Percentiles rank a stretch among this genome's conserved stretches.
Evolutionary conservation across 2,888 invertebrate genomes (phyloP).

Genomic region (Isoperla grammatica): DNA sequence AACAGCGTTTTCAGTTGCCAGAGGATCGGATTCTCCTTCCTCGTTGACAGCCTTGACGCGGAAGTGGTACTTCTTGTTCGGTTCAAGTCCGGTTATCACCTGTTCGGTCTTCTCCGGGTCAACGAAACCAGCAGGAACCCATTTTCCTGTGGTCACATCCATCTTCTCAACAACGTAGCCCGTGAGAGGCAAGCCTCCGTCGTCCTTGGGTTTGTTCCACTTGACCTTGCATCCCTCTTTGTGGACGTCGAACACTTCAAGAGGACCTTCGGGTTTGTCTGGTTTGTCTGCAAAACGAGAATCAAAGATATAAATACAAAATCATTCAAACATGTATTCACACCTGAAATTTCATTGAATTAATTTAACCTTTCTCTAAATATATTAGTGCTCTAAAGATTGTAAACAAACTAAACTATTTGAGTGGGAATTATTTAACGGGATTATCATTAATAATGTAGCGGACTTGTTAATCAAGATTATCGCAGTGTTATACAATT

Average conservation of each 20-base stretch:
- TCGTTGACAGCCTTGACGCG: slow-evolving; percentile 95
- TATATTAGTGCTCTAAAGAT: background rate
- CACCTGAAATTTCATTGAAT: background rate
- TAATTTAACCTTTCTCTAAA: background rate
- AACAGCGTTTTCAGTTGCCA: slow-evolving; percentile 82
- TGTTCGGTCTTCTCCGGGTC: slow-evolving; percentile 71
- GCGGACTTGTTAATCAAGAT: too few species aligned
- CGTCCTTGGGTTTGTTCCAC: slow-evolving; percentile 95
- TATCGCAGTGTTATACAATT: too few species aligned
- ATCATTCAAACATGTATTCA: background rate
- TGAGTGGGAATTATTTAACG: too few species aligned
- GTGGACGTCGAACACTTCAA: slow-evolving; percentile 85
- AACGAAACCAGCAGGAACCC: slow-evolving; percentile 65
- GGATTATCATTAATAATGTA: too few species aligned
- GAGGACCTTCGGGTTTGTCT: slow-evolving; percentile 82
- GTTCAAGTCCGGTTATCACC: slow-evolving; percentile 82
- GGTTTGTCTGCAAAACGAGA: slow-evolving; percentile 61
- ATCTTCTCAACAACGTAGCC: slow-evolving; percentile 93
- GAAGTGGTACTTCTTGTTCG: slow-evolving; percentile 96
- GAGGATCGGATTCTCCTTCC: slow-evolving; percentile 93
- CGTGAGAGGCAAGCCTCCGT: slow-evolving; percentile 87
- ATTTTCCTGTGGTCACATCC: slow-evolving; percentile 80
- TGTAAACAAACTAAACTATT: background rate
- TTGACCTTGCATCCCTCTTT: slow-evolving; percentile 89
- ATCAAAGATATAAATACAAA: background rate